phyloP scores from a whole-genome alignment of 2,113 vertebrate genomes.

The Nansenia antarctica region DNA sequence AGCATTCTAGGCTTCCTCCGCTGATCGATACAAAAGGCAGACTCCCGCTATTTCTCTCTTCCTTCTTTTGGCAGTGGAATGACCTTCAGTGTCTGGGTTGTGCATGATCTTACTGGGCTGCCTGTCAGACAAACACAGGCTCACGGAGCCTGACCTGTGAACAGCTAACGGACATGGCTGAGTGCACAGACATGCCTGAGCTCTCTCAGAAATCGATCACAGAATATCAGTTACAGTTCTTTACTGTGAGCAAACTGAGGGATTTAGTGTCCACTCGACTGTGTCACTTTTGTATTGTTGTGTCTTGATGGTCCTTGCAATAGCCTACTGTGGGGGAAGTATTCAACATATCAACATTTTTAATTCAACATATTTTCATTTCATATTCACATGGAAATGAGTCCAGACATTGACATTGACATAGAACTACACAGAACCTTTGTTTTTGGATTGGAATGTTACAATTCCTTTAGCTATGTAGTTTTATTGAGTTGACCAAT shows the following conservation, averaged over 20 bases:
- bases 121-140: background rate
- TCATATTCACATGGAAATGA: too few relatives aligned
- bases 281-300: background rate
- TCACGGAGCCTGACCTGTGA: background rate
- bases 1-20: background rate
- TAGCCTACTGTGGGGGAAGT: too few relatives aligned
- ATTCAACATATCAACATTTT: too few relatives aligned
- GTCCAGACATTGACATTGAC: too few relatives aligned
- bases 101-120: background rate
- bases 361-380: too few relatives aligned
- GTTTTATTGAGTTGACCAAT: too few relatives aligned
- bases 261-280: background rate
- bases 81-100: constrained; percentile 3
- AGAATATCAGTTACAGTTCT: background rate
- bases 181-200: background rate
- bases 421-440: too few relatives aligned
- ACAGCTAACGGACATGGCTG: background rate
- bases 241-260: background rate
- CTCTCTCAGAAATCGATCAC: background rate
- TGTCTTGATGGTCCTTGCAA: background rate
- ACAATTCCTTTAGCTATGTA: too few relatives aligned
- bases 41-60: background rate
- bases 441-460: too few relatives aligned
- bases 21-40: constrained; percentile 8
- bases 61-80: background rate